Evolutionary conservation across 2,797 vertebrate species (phyloP), one percentile per base, ranked within the genome.

Genomic region (Hoplostethus atlanticus): DNA sequence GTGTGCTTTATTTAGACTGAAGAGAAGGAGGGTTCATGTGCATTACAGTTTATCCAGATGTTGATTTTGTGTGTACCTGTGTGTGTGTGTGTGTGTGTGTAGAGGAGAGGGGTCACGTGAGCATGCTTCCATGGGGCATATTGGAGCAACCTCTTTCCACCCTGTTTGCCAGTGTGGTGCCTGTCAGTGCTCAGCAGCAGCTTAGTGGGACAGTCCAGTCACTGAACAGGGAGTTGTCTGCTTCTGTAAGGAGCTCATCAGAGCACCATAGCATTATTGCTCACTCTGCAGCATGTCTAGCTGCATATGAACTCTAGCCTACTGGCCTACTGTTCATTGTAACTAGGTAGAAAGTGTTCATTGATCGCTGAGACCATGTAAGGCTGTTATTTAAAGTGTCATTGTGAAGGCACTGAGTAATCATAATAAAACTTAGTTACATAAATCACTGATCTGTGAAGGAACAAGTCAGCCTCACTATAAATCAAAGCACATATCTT

Each of bases 191-290:
- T 68, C 28, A 28, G 28, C 28, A 28, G 28, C 28, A 28, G 40
- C 57, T 65, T 51, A 63, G 36, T 47, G 70, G 57, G 71, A 55
- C 73, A 25, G 76, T 50, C 66, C 84, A 86, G 51, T 65, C 64
- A 6, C 62, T 68, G 71, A 60, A 58, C 2, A 46, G 57, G 21
- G 36, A 40, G 36, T 80, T 85, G 87, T 86, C 87, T 88, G 80
- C 65, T 75, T 81, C 75, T 74, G 64, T 81, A 85, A 81, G 71
- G 83, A 54, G 73, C 77, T 73, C 81, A 88, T 81, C 79, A 47
- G 84, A 47, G 78, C 80, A 28, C 28, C 34, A 78, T 90, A 89
- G 91, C 80, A 87, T 92, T 78, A 93, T 92, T 90, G 90, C 82
- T 90, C 87, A 91, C 2, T 86, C 82, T 86, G 86, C 73, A 40